These are phyloP conservation scores for Drosophila setosimentum DNA, from an alignment of 2,888 invertebrate species.

Conservation along the genomic window DNA sequence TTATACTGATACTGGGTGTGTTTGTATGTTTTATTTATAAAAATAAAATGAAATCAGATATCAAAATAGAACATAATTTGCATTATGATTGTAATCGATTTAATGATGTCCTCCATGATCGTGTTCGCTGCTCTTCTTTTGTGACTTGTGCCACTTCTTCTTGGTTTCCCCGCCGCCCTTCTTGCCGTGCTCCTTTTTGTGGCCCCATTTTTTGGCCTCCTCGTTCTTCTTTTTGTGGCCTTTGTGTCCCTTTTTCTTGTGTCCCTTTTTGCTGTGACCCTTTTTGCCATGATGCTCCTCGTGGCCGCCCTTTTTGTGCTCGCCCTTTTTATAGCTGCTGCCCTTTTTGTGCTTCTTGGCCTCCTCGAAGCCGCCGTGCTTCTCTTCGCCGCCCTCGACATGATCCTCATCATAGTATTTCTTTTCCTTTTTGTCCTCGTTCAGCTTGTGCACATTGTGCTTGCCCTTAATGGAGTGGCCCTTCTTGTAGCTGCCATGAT, in stretches of 20 bases:
- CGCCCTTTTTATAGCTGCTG: conserved; percentile 92
- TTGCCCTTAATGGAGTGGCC: conserved; percentile 95
- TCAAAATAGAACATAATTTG: neutral
- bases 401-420: conserved; percentile 95
- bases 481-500: conserved; percentile 91
- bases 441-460: conserved; percentile 93
- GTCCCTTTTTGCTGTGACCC: conserved; percentile 92
- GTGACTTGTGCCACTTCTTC: conserved; percentile 90
- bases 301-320: conserved; percentile 91
- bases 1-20: conserved; percentile 43
- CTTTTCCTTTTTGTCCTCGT: conserved; percentile 94
- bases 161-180: conserved; percentile 92
- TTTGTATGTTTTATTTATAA: conserved; percentile 53
- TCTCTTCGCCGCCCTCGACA: conserved; percentile 92
- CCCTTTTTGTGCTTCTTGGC: conserved; percentile 93
- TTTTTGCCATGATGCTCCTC: conserved; percentile 93
- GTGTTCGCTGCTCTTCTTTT: conserved; percentile 85
- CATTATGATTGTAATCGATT: neutral
- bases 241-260: conserved; percentile 91
- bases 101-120: conserved; percentile 66
- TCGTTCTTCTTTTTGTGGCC: conserved; percentile 92
- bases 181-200: conserved; percentile 91
- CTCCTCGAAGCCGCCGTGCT: conserved; percentile 92
- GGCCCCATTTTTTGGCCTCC: conserved; percentile 91
- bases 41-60: neutral